A percentile compares a stretch with the other conserved stretches of the same genome.
Evolutionary conservation across 2,113 vertebrate species (phyloP).

Genomic region (Rhinoderma darwinii): DNA sequence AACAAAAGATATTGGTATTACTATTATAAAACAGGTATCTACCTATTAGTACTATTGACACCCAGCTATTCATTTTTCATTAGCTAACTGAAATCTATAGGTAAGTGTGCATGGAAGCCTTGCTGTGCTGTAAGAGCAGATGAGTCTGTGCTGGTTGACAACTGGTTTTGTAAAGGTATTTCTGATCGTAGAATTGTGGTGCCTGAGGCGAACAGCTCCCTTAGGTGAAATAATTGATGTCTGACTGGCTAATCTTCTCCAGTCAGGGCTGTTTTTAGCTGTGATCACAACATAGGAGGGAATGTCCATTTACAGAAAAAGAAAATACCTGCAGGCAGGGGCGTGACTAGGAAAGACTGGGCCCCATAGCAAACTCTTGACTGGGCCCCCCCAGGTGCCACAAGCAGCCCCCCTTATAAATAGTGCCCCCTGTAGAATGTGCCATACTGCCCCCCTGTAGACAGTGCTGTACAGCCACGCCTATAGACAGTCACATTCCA

Average conservation of each 20-base stretch:
- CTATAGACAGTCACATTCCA: no score
- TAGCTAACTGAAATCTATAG: background rate
- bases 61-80: background rate
- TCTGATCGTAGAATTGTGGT: background rate
- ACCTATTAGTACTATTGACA: background rate
- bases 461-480: no score
- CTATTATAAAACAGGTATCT: background rate
- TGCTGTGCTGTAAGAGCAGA: background rate
- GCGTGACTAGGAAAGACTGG: no score
- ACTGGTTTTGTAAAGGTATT: background rate
- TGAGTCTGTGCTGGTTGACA: background rate
- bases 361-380: no score
- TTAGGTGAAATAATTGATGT: slow-evolving; percentile 40
- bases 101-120: background rate
- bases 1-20: background rate
- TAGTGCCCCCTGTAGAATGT: no score
- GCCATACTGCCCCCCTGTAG: no score
- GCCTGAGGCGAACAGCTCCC: slow-evolving; percentile 22
- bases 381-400: no score
- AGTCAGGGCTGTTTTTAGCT: background rate
- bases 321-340: no score
- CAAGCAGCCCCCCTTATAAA: no score
- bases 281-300: background rate
- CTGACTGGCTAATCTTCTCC: background rate
- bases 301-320: background rate